These are phyloP conservation scores for Chesias legatella DNA, from an alignment of 2,888 invertebrate genomes.

Conservation along the genomic window DNA sequence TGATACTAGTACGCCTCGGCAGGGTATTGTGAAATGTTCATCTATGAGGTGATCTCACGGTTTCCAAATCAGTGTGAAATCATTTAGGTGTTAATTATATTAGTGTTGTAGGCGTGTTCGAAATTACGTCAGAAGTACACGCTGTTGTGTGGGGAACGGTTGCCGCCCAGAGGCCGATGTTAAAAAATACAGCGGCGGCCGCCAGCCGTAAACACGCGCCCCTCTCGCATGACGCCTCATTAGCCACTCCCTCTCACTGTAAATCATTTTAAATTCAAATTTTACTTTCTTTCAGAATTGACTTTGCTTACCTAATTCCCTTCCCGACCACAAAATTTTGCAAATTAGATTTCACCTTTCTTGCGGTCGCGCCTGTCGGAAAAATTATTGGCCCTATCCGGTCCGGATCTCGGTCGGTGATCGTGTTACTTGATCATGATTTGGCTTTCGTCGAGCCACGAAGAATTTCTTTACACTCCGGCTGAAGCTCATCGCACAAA, in stretches of 20 bases:
- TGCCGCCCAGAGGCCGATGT: slow-evolving; percentile 58
- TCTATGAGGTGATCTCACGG: slow-evolving; percentile 10
- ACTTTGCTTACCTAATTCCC: slow-evolving; percentile 76
- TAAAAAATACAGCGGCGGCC: slow-evolving; percentile 48
- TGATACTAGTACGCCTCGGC: slow-evolving; percentile 4
- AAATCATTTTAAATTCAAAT: slow-evolving; percentile 81
- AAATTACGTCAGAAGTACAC: slow-evolving; percentile 44
- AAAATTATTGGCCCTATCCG: slow-evolving; percentile 62
- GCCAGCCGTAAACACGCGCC: slow-evolving; percentile 71
- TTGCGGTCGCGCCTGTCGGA: slow-evolving; percentile 46
- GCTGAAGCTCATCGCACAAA: slow-evolving; percentile 4
- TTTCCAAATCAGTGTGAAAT: slow-evolving; percentile 19
- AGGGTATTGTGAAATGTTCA: slow-evolving; percentile 5
- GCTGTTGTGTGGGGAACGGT: slow-evolving; percentile 33
- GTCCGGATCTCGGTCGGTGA: slow-evolving; percentile 48
- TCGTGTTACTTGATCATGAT: slow-evolving; percentile 45
- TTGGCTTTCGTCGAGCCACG: slow-evolving; percentile 36
- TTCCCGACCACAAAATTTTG: slow-evolving; percentile 67
- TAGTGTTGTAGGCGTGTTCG: slow-evolving; percentile 49
- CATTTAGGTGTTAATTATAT: slow-evolving; percentile 40
- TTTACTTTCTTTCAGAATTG: slow-evolving; percentile 76
- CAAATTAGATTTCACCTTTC: slow-evolving; percentile 74
- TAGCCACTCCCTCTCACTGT: slow-evolving; percentile 77
- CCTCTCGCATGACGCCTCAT: slow-evolving; percentile 78
- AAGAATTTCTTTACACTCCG: slow-evolving; percentile 32